Conservation (phyloP, 2,797 vertebrate genomes). For the Falco cherrug region DNA sequence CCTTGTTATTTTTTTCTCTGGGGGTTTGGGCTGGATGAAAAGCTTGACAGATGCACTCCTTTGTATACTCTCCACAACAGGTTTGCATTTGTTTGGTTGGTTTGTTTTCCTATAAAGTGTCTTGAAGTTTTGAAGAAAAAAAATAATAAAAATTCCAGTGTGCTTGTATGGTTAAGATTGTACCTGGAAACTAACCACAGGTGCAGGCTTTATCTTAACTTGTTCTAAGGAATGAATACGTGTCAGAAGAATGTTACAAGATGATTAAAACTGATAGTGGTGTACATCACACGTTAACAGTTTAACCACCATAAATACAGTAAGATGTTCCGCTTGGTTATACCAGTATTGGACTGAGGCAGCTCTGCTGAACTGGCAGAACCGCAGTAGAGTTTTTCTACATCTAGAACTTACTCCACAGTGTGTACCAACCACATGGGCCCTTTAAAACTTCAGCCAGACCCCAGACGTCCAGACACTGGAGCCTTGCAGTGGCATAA, state of each 20-base stretch:
- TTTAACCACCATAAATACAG: not conserved
- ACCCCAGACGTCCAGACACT: not conserved
- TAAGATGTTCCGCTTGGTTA: not conserved
- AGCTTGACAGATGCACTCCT: not conserved
- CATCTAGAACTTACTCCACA: not conserved
- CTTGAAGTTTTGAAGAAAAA: not conserved
- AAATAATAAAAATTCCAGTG: not conserved
- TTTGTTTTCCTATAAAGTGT: constrained; percentile 23
- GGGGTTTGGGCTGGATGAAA: not conserved
- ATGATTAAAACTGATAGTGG: constrained; percentile 23
- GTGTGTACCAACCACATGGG: not conserved
- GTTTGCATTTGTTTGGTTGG: constrained; percentile 25
- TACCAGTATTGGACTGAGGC: not conserved
- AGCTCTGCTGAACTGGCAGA: not conserved
- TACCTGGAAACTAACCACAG: constrained; percentile 19
- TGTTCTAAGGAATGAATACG: not conserved
- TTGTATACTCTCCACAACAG: not conserved
- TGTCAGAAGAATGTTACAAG: not conserved
- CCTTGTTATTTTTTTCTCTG: constrained; percentile 19
- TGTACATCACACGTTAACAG: constrained; percentile 5
- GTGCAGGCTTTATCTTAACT: not conserved
- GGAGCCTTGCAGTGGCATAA: not conserved
- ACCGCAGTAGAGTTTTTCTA: not conserved
- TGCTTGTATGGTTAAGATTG: not conserved
- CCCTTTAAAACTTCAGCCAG: not conserved